Percentiles rank a stretch among this genome's conserved stretches.
Evolutionary conservation across 2,113 vertebrate genomes (phyloP).

Genomic region (Tachysurus fulvidraco): DNA sequence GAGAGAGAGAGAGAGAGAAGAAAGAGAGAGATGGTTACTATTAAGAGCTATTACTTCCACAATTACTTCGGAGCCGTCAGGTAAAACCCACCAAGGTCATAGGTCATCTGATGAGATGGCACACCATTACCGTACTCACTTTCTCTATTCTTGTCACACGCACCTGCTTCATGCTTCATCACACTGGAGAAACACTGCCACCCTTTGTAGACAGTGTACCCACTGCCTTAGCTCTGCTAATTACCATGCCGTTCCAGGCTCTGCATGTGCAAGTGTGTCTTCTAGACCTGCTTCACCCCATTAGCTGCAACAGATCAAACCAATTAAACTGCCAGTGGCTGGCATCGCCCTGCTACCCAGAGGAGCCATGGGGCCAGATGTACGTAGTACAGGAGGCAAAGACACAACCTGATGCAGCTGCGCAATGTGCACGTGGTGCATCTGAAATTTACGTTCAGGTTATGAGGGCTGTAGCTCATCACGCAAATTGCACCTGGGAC

Average conservation of each 20-base stretch:
- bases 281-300: slow-evolving; percentile 35
- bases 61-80: not conserved
- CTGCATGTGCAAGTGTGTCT: slow-evolving; percentile 14
- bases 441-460: not conserved
- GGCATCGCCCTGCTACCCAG: slow-evolving; percentile 15
- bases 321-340: slow-evolving; percentile 26
- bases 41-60: slow-evolving; percentile 19
- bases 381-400: slow-evolving; percentile 7
- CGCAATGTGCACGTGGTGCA: not conserved
- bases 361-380: not conserved
- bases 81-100: slow-evolving; percentile 39
- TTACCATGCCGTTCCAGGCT: slow-evolving; percentile 17
- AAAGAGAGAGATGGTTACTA: not conserved
- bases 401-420: not conserved
- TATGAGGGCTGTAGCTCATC: not conserved
- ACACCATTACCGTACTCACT: slow-evolving; percentile 13
- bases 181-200: slow-evolving; percentile 20
- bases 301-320: slow-evolving; percentile 45
- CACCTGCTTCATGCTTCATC: slow-evolving; percentile 5
- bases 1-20: slow-evolving; percentile 23
- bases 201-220: slow-evolving; percentile 3
- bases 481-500: not conserved
- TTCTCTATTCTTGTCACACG: slow-evolving; percentile 10
- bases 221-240: slow-evolving; percentile 21
- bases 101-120: slow-evolving; percentile 25